Evolutionary conservation across 2,888 invertebrate genomes (phyloP).

Genomic region (Eupsilia transversa): DNA sequence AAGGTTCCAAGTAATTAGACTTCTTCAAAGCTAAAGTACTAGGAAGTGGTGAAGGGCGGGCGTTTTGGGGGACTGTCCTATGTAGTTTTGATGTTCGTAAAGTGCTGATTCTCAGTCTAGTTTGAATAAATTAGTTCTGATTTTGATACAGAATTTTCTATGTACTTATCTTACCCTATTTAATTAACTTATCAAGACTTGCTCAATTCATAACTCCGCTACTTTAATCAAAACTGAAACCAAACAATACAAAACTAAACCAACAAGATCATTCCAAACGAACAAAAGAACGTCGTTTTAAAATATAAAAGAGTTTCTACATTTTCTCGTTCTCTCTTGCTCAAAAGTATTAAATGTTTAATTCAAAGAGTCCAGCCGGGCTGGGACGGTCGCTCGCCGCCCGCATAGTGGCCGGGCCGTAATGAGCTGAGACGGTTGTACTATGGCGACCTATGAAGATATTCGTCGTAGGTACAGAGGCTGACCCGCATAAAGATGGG

Average conservation of each 20-base stretch:
- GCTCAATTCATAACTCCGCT: background rate
- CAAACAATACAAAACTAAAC: constrained; percentile 26
- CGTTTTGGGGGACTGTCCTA: no score
- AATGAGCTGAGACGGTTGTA: constrained; percentile 38
- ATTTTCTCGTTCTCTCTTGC: constrained; percentile 44
- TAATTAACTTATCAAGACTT: background rate
- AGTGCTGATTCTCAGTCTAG: no score
- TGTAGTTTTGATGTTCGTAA: no score
- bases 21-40: background rate
- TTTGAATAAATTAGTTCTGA: no score
- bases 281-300: constrained; percentile 43
- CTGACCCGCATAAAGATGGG: constrained; percentile 29
- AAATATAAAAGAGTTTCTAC: constrained; percentile 43
- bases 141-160: background rate
- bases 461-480: constrained; percentile 12
- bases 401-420: constrained; percentile 47
- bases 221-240: constrained; percentile 17
- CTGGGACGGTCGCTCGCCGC: constrained; percentile 38
- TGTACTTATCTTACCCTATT: background rate
- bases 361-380: constrained; percentile 52
- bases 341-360: constrained; percentile 65
- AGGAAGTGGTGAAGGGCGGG: background rate
- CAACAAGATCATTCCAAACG: constrained; percentile 22
- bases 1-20: background rate
- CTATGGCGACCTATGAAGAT: constrained; percentile 29